Evolutionary conservation across 2,113 vertebrate genomes (phyloP), one percentile per base, ranked within the genome.

Genomic region (Fukomys damarensis): DNA sequence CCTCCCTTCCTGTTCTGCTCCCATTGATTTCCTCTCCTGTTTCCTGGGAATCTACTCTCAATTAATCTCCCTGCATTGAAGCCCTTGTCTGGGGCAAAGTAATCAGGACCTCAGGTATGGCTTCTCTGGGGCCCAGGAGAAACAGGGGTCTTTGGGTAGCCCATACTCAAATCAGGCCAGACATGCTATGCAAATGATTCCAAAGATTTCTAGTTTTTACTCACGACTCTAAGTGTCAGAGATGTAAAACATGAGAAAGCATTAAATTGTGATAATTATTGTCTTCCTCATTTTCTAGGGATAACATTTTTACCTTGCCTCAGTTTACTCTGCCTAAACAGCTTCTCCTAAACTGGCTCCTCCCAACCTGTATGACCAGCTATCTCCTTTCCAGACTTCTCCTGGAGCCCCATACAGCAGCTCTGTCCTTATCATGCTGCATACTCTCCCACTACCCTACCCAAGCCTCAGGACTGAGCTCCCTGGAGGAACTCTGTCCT

Each of bases 131-230:
- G 4, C 5, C 43, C 22, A 91, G 59, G 52, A 32, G 14, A 52
- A 20, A 22, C 4, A 4, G 52, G 13, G 30, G 1, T 0, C 52
- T 46, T 2, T 7, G 9, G 7, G 3, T 8, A 17, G 52, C 26
- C 46, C 16, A 20, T 4, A 0, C 20, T 66, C 28, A 32, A 17
- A 14, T 22, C 30, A 49, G 28, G 38, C 26, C 17, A 26, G 16
- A 43, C 17, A 1, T 3, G 32, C 38, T 28, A 17, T 5, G 43
- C 43, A 32, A 20, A 12, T 3, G 20, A 52, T 0, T 72, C 38
- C 0, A 19, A 11, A 56, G 5, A 22, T 5, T n/a, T 1, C 24
- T 14, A 28, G 7, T 80, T 38, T 59, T 35, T 28, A 86, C 41
- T 28, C 46, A 1, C 5, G 11, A 11, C 46, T 32, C 43, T 59